A percentile compares a stretch with the other conserved stretches of the same genome.
phyloP scores from a whole-genome alignment of 2,113 vertebrate species.

The Ctenodactylus gundi region DNA sequence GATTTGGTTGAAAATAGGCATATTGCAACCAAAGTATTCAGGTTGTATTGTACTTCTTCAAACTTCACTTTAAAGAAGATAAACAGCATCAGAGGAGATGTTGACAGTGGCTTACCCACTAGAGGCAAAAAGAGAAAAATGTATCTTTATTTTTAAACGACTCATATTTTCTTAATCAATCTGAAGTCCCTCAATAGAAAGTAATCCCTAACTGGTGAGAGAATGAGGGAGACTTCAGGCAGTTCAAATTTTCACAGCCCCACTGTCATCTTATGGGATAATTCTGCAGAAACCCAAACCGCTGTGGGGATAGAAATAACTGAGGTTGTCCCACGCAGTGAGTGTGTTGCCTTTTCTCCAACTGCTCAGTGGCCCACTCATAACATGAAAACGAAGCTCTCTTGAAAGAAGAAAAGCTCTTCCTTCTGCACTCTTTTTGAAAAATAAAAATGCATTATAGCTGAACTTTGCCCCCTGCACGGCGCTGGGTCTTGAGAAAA shows the following conservation, averaged over 20 bases:
- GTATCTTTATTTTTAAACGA: neutral
- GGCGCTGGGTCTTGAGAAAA: neutral
- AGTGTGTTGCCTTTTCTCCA: neutral
- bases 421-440: neutral
- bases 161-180: conserved; percentile 16
- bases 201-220: neutral
- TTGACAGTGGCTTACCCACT: neutral
- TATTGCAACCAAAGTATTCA: neutral
- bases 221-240: neutral
- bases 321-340: neutral
- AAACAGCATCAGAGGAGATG: neutral
- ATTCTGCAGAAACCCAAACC: neutral
- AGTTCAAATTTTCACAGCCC: neutral
- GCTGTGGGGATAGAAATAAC: neutral
- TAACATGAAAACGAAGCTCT: neutral
- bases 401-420: neutral
- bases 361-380: neutral
- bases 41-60: neutral
- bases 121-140: neutral
- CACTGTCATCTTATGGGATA: neutral
- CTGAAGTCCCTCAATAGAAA: neutral
- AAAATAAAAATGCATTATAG: conserved; percentile 8
- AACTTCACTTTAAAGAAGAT: neutral
- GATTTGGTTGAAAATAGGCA: too few species aligned
- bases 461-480: neutral